Conservation (phyloP, 2,888 invertebrate species). For the Disparrhopalites patrizii region DNA sequence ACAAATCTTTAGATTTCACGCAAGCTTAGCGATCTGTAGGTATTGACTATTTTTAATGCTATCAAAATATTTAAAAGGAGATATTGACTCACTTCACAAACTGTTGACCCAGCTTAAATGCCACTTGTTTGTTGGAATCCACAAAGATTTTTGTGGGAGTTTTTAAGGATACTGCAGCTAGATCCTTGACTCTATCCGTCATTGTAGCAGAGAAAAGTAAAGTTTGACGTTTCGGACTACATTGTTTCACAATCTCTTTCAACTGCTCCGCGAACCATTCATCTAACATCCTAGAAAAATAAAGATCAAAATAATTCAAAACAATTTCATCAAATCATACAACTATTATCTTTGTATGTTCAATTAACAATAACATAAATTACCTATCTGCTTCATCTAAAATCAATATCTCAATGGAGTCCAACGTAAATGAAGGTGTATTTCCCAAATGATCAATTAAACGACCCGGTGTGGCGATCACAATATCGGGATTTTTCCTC, state of each 20-base stretch:
- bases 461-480: constrained; percentile 97
- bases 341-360: neutral
- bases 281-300: constrained; percentile 74
- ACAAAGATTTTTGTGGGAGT: constrained; percentile 94
- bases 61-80: neutral
- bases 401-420: constrained; percentile 82
- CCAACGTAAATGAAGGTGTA: constrained; percentile 84
- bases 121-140: constrained; percentile 92
- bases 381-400: constrained; percentile 72
- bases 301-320: neutral
- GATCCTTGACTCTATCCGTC: constrained; percentile 95
- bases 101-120: constrained; percentile 91
- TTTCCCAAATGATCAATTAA: constrained; percentile 95
- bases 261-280: constrained; percentile 98
- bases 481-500: constrained; percentile 87
- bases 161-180: constrained; percentile 86
- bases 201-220: constrained; percentile 98
- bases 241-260: constrained; percentile 94
- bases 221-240: constrained; percentile 86
- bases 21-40: too few species aligned
- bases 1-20: neutral
- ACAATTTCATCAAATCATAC: neutral
- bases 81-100: constrained; percentile 66
- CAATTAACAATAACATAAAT: neutral
- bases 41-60: neutral